Evolutionary conservation across 92 coral and sea anemone genomes (phyloP).

Genomic region (Porites divaricata): DNA sequence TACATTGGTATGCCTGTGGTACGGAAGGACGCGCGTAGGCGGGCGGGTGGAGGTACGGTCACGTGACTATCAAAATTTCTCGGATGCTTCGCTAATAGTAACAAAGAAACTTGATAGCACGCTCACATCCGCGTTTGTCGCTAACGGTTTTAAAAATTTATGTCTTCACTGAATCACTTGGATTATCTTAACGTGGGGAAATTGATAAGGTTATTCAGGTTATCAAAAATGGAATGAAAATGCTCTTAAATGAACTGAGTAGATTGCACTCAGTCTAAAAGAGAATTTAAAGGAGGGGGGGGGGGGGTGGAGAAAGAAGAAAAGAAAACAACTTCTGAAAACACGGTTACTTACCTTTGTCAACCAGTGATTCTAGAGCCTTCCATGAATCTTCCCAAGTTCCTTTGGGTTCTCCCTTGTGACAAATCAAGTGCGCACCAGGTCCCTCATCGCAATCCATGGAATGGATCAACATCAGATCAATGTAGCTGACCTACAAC

Average conservation of each 20-base stretch:
- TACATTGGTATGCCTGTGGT: no score
- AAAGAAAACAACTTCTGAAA: background rate
- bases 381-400: constrained; percentile 97
- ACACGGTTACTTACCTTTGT: constrained; percentile 49
- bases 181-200: no score
- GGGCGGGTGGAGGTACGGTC: no score
- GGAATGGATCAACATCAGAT: constrained; percentile 90
- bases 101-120: no score
- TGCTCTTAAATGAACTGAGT: background rate
- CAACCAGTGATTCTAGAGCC: constrained; percentile 78
- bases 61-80: no score
- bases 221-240: background rate
- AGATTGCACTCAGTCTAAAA: background rate
- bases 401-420: constrained; percentile 84
- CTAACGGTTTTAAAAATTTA: no score
- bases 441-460: constrained; percentile 92
- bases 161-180: no score
- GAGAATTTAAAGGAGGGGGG: no score
- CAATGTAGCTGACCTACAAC: constrained; percentile 83
- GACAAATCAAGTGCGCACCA: constrained; percentile 75
- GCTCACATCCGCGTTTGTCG: no score
- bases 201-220: no score
- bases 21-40: no score
- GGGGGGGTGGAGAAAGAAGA: background rate
- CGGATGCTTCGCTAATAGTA: no score